Conservation (phyloP, 53 echinoderm and acorn worm species). For the Echinometra lucunter region DNA sequence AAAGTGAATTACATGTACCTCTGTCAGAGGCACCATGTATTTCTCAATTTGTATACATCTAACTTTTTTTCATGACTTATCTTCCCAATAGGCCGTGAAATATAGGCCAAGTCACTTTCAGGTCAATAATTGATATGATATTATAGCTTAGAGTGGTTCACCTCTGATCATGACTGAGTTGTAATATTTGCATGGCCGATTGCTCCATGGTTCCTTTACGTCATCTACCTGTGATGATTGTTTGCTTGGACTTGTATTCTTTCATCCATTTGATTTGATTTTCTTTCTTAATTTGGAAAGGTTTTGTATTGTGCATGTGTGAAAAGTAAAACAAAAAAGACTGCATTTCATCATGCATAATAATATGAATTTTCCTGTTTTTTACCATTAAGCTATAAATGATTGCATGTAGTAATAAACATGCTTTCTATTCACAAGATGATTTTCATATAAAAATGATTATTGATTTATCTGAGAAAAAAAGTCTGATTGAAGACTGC, state of each 20-base stretch:
- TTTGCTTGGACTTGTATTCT: not conserved
- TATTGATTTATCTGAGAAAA: too few relatives aligned
- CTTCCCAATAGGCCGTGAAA: not conserved
- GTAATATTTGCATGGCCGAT: constrained; percentile 17
- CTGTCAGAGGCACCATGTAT: too few relatives aligned
- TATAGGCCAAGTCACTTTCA: constrained; percentile 11
- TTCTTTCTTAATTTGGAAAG: not conserved
- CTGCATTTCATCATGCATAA: not conserved
- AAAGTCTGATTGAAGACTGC: too few relatives aligned
- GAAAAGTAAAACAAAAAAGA: not conserved
- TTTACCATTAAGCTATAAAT: too few relatives aligned
- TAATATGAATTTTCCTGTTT: not conserved
- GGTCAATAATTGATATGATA: constrained; percentile 28
- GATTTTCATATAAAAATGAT: too few relatives aligned
- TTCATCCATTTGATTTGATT: not conserved
- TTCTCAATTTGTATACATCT: not conserved
- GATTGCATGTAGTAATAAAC: too few relatives aligned
- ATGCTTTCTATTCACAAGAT: too few relatives aligned
- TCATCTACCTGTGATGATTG: constrained; percentile 37
- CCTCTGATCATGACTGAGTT: not conserved
- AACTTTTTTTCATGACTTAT: not conserved
- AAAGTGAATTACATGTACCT: not conserved
- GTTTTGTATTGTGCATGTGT: not conserved
- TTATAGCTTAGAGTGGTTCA: constrained; percentile 1
- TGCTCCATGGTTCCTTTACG: constrained; percentile 9